Evolutionary conservation across 2,888 invertebrate species (phyloP).

Genomic region (Lasius fuliginosus): DNA sequence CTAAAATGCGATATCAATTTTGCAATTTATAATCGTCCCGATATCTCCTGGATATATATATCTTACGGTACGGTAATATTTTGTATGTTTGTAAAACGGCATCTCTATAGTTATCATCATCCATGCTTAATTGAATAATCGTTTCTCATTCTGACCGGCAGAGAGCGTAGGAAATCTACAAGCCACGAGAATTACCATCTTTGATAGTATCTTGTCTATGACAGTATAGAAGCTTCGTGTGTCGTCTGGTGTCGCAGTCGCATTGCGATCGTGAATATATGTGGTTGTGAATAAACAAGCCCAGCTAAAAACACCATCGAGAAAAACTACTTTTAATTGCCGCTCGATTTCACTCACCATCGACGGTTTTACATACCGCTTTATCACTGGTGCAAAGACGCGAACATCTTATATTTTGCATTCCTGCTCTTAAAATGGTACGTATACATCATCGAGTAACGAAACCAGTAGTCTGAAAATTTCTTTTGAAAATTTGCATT

Average conservation of each 20-base stretch:
- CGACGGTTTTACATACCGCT: not conserved
- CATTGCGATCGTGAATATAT: constrained; percentile 63
- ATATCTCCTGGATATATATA: too few species aligned
- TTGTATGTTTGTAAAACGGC: not conserved
- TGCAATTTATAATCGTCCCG: not conserved
- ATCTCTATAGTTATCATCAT: not conserved
- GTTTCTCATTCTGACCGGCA: not conserved
- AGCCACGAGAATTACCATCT: not conserved
- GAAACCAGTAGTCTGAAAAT: not conserved
- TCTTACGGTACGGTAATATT: not conserved
- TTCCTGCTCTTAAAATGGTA: constrained; percentile 61
- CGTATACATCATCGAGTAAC: not conserved
- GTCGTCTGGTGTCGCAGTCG: constrained; percentile 45
- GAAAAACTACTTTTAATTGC: not conserved
- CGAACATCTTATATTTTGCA: constrained; percentile 25
- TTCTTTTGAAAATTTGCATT: not conserved
- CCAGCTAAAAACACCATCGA: constrained; percentile 36
- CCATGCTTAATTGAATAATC: not conserved
- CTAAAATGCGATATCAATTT: not conserved
- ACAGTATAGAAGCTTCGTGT: constrained; percentile 58
- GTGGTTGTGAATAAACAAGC: constrained; percentile 58
- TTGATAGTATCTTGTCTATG: not conserved
- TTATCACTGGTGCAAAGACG: not conserved
- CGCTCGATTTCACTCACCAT: not conserved
- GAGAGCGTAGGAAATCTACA: not conserved